Base-by-base conservation (phyloP, 2,888 invertebrate species). In the Corbicula japonica region DNA sequence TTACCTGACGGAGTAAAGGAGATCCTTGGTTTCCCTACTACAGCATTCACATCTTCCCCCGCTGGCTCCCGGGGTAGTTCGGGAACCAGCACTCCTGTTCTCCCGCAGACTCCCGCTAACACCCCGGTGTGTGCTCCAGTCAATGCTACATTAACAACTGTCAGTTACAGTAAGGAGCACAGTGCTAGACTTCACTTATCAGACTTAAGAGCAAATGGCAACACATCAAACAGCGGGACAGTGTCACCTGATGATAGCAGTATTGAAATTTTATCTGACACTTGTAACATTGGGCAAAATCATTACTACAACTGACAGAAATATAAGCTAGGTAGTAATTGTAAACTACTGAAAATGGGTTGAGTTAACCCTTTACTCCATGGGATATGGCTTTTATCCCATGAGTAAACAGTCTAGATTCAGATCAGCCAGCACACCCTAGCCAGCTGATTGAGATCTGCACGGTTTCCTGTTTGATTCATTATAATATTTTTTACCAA, bases 241-340 rank as follows among this genome's bases (percentile, higher is more conserved):
- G 87, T 86, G 6, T 89, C 89, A 26, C 91, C 91, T 0, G 90
- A 91, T 71, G 91, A 91, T 78, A 89, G 89, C 76, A 91, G 91
- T 85, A 91, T 91, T 70, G 91, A 91, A 80, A 90, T 91, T 61
- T 80, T 91, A 34, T 80, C 94, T 77, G 86, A 88, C 38, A 80
- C 84, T 23, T 82, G 81, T 68, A 87, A 86, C 34, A 61, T 80
- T 46, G 82, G 73, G 8, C 76, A 85, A n/a, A 75, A 74, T 15
- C 82, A 87, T 73, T 87, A 72, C 69, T 88, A 85, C 63, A 85
- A 86, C 79, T 88, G 72, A 83, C 41, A 38, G 15, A 38, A 12
- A 15, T 12, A 38, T 38, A 15, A 12, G 41, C 41, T 18, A 8
- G 41, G 8, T n/a, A n/a, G n/a, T n/a, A n/a, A n/a, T n/a, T n/a